phyloP scores from a whole-genome alignment of 2,113 vertebrate genomes.

The Antennarius striatus region DNA sequence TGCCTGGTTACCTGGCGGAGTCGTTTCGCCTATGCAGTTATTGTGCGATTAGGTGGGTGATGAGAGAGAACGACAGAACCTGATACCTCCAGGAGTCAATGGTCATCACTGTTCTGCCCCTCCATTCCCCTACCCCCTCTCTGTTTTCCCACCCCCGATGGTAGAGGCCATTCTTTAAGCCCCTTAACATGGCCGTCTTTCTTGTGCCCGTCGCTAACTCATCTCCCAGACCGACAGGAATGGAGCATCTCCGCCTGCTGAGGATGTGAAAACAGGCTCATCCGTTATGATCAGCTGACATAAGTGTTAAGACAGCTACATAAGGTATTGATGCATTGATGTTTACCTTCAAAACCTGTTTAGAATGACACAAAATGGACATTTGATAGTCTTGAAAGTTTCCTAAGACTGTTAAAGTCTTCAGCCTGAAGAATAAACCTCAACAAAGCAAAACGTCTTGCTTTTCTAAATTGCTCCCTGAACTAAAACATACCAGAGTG shows the following conservation, averaged over 20 bases:
- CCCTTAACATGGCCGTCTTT: slow-evolving; percentile 77
- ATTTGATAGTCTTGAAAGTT: no score
- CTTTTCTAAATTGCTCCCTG: no score
- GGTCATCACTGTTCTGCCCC: slow-evolving; percentile 49
- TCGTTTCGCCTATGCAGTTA: slow-evolving; percentile 38
- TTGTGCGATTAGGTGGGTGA: slow-evolving; percentile 56
- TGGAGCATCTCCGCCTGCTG: slow-evolving; percentile 13
- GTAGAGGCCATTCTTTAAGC: slow-evolving; percentile 73
- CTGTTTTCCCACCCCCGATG: slow-evolving; percentile 58
- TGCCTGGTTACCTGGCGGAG: slow-evolving; percentile 77
- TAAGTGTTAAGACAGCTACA: no score
- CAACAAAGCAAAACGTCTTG: no score
- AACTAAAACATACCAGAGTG: no score
- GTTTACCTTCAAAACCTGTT: no score
- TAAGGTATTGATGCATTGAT: no score
- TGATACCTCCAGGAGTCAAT: slow-evolving; percentile 64
- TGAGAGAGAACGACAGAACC: slow-evolving; percentile 56
- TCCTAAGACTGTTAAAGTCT: no score
- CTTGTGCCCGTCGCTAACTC: slow-evolving; percentile 66
- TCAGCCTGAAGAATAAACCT: no score
- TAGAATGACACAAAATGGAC: no score
- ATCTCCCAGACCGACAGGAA: slow-evolving; percentile 55
- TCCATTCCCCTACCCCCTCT: neutral
- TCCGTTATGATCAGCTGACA: no score
- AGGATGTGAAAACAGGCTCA: no score